Base-by-base conservation (phyloP, 1,140 invertebrate species). In the Drosophila truncata region DNA sequence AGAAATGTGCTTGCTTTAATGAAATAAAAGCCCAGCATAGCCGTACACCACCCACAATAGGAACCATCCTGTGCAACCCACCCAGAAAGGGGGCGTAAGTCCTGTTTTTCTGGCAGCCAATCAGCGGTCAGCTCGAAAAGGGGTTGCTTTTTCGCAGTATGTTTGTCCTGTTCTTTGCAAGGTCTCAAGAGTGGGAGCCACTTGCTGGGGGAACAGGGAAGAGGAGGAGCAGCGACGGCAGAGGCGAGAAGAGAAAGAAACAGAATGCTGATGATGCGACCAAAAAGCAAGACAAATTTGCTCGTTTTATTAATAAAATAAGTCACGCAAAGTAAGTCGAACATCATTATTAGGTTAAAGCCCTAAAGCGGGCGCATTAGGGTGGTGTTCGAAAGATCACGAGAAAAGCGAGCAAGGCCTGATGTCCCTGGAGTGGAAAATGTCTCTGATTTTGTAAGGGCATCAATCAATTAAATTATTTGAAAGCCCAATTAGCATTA, bases 321-420 rank as follows among this genome's bases (percentile, higher is more conserved):
- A 90, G 85, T 90, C 85, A 91, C 84, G 84, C 84, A 90, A 90
- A 90, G 85, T 90, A 90, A 90, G 86, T 85, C 82, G 86, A 90
- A 90, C 82, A 73, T 88, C 84, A 88, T 91, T 91, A 91, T 91
- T 91, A 91, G 76, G 88, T 91, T 91, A 91, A 91, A 85, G 90
- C 78, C 88, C 84, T 85, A 91, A 91, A 91, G 70, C 81, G 85
- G 70, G 75, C 81, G 81, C 88, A 80, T 91, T 91, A 91, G 77
- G 52, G n/a, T 50, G 70, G 66, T 27, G 39, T 67, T 70, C 18
- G 18, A 46, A 41, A 11, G 66, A 70, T 70, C 63, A 31, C 27
- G 33, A 44, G 20, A 25, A 37, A 49, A 29, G 33, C 16, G 27
- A 31, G 29, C 10, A 16, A 23, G 3, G 50, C 29, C 5, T 16